Evolutionary conservation across 2,797 vertebrate genomes (phyloP).

Genomic region (Zenarchopterus dispar): DNA sequence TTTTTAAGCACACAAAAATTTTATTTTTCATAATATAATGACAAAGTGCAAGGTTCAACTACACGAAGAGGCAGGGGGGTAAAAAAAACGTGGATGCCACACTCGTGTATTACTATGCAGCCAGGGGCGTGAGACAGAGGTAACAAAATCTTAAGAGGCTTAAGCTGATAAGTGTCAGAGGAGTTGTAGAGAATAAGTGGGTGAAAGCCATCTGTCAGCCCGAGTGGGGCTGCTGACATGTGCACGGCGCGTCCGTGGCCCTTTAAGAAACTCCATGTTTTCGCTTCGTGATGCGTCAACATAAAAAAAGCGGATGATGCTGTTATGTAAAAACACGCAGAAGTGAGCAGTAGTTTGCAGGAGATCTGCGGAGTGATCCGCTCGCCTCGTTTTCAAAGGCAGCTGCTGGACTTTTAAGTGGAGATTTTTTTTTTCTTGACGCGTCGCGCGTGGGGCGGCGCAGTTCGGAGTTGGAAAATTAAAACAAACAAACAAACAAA

Average conservation of each 20-base stretch:
- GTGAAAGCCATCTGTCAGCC: conserved; percentile 66
- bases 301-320: conserved; percentile 84
- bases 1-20: too few relatives aligned
- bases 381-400: background rate
- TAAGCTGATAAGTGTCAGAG: conserved; percentile 44
- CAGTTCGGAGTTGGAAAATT: conserved; percentile 46
- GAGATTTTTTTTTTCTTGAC: background rate
- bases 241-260: conserved; percentile 75
- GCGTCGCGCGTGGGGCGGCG: conserved; percentile 38
- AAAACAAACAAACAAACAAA: background rate
- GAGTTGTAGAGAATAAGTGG: conserved; percentile 30
- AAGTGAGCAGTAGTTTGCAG: conserved; percentile 72
- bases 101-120: too few relatives aligned
- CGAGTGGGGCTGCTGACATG: conserved; percentile 63
- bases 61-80: too few relatives aligned
- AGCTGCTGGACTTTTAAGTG: conserved; percentile 2
- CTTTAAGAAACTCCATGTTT: conserved; percentile 91
- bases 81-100: too few relatives aligned
- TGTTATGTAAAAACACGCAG: conserved; percentile 85
- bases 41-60: too few relatives aligned
- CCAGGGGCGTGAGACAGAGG: background rate
- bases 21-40: too few relatives aligned
- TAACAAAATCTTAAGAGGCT: conserved; percentile 7
- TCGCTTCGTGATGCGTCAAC: conserved; percentile 86
- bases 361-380: conserved; percentile 21